Evolutionary conservation across 2,888 invertebrate species (phyloP), one percentile per base, ranked within the genome.

Genomic region (Terebella lapidaria): DNA sequence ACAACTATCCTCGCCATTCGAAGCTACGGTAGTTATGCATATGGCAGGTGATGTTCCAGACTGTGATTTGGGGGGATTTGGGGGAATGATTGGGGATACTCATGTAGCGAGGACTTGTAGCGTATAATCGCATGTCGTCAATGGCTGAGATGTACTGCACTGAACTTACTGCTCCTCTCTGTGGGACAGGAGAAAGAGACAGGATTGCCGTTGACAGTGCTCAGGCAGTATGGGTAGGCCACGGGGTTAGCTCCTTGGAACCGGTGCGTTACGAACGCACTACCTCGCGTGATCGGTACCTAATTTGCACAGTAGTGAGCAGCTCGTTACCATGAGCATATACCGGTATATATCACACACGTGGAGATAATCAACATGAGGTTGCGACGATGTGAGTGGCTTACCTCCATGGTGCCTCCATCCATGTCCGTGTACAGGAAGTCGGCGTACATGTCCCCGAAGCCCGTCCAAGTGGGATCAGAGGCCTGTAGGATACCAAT

Each of bases 371-470:
- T n/a, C n/a, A n/a, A n/a, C n/a, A n/a, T n/a, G n/a, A n/a, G n/a
- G n/a, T n/a, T n/a, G n/a, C n/a, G n/a, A n/a, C n/a, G n/a, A n/a
- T 35, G 10, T 35, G 10, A 1, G 5, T 15, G 3, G 15, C 46
- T 52, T 58, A 73, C 73, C 69, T 72, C 71, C 70, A 73, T 70
- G 3, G 62, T 61, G 10, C 73, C 73, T 20, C 69, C 67, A 10
- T 68, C 65, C 2, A 53, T 63, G 2, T 69, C 69, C 22, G 52
- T 53, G 55, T 64, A 73, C 53, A 63, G 28, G 56, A 72, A 72
- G 56, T 70, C 70, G 22, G 68, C 73, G 60, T 67, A 71, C 26
- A 72, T 60, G 25, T 73, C 73, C 3, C 72, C 72, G 56, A 70
- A 72, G n/a, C 68, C 69, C 18, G 65, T 67, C 62, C 72, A 57